Evolutionary conservation across 2,797 vertebrate genomes (phyloP).

Genomic region (Hydrocynus forskahlii): DNA sequence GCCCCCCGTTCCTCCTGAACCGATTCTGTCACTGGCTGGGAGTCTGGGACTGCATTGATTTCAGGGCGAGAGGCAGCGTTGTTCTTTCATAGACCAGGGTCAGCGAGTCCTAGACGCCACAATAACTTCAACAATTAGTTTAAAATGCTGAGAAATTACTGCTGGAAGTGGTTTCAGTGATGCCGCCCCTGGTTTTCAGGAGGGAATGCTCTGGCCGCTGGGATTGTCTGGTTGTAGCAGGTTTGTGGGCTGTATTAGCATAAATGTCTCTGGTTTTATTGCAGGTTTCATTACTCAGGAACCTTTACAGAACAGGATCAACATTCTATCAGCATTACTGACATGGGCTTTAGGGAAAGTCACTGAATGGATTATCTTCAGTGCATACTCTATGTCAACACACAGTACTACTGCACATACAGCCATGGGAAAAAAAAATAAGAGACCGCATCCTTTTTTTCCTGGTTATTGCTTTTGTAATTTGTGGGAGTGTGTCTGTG

Average conservation of each 20-base stretch:
- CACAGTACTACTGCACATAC: no score
- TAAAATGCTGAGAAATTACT: not conserved
- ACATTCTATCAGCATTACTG: not conserved
- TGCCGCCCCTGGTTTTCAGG: not conserved
- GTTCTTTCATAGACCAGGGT: conserved; percentile 30
- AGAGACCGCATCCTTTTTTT: no score
- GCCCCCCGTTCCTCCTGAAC: conserved; percentile 24
- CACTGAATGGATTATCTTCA: no score
- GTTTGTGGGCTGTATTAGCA: not conserved
- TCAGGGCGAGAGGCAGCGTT: conserved; percentile 1
- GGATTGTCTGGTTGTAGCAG: not conserved
- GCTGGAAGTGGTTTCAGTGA: not conserved
- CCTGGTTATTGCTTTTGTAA: no score
- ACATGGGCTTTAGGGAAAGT: no score
- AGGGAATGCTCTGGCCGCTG: not conserved
- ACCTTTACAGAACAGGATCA: not conserved
- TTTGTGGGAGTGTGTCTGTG: no score
- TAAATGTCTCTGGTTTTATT: not conserved
- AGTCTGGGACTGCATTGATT: conserved; percentile 31
- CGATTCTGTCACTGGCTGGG: conserved; percentile 30
- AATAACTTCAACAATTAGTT: conserved; percentile 19
- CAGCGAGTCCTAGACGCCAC: conserved; percentile 21
- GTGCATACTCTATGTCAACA: no score
- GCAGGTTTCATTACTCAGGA: no score
- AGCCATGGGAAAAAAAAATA: no score